Evolutionary conservation across 2,797 vertebrate species (phyloP).

Genomic region (Atherinosoma microstoma): DNA sequence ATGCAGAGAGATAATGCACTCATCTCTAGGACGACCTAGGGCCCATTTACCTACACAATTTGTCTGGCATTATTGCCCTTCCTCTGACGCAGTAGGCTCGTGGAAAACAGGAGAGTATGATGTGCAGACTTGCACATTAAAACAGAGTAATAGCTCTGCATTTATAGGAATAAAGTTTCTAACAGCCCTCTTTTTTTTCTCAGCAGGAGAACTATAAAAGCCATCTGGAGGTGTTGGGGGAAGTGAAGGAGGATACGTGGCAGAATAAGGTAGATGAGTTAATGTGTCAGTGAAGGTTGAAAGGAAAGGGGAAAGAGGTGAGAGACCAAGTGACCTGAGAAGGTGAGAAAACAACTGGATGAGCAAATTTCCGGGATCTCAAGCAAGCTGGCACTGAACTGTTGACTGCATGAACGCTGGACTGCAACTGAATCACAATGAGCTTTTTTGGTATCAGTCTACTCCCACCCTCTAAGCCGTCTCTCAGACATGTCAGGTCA

Average conservation of each 20-base stretch:
- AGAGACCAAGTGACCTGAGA: constrained; percentile 39
- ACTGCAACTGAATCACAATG: constrained; percentile 44
- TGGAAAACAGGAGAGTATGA: constrained; percentile 68
- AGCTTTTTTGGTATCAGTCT: constrained; percentile 38
- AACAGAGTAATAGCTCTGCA: constrained; percentile 73
- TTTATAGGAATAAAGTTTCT: constrained; percentile 78
- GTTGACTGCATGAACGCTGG: constrained; percentile 31
- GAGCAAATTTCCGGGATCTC: constrained; percentile 25
- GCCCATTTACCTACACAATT: constrained; percentile 77
- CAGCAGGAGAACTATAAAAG: constrained; percentile 74
- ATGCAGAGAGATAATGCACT: constrained; percentile 67
- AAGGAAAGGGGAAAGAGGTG: constrained; percentile 34
- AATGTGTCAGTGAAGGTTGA: constrained; percentile 50
- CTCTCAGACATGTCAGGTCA: constrained; percentile 47
- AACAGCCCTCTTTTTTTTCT: constrained; percentile 67
- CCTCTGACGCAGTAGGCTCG: constrained; percentile 67
- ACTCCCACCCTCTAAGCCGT: constrained; percentile 37
- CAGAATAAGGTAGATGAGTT: constrained; percentile 50
- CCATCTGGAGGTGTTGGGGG: constrained; percentile 66
- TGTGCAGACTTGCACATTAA: constrained; percentile 75
- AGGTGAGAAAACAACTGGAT: constrained; percentile 24
- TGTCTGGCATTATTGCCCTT: constrained; percentile 80
- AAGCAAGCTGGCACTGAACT: constrained; percentile 25
- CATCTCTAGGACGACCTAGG: constrained; percentile 61
- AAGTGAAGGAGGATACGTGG: constrained; percentile 12